These are phyloP conservation scores for Chrysina gloriosa DNA, from an alignment of 2,888 invertebrate species.

Conservation along the genomic window DNA sequence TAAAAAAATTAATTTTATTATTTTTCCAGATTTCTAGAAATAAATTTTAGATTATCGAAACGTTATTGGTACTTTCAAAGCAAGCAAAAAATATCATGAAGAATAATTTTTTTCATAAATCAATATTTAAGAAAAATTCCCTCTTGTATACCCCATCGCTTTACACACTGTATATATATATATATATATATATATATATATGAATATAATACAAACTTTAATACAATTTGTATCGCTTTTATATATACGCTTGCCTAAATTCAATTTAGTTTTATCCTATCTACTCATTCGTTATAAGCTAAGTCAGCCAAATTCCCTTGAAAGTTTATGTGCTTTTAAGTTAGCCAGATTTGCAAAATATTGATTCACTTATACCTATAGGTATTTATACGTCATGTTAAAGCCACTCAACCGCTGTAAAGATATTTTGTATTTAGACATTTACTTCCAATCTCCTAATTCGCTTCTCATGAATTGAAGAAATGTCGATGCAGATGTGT, in stretches of 20 bases:
- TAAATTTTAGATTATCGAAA: no score
- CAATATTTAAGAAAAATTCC: no score
- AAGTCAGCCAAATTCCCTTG: not conserved
- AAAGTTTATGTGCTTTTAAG: conserved; percentile 1
- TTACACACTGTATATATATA: no score
- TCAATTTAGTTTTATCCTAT: conserved; percentile 25
- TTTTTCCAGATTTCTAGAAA: no score
- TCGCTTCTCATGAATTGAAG: not conserved
- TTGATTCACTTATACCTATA: conserved; percentile 26
- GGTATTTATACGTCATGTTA: conserved; percentile 17
- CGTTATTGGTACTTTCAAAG: no score
- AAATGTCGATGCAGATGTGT: not conserved
- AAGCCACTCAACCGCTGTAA: conserved; percentile 4
- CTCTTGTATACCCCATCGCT: no score
- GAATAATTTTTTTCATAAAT: no score
- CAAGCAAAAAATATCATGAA: no score
- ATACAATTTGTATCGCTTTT: not conserved
- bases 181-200: no score
- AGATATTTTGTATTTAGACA: conserved; percentile 23
- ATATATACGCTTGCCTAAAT: conserved; percentile 1
- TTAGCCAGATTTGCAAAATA: conserved; percentile 28
- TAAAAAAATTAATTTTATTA: no score
- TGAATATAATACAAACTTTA: no score
- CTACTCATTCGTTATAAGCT: conserved; percentile 2
- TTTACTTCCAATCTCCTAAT: conserved; percentile 18